Evolutionary conservation across 2,888 invertebrate genomes (phyloP).

Genomic region (Schizotus pectinicornis): DNA sequence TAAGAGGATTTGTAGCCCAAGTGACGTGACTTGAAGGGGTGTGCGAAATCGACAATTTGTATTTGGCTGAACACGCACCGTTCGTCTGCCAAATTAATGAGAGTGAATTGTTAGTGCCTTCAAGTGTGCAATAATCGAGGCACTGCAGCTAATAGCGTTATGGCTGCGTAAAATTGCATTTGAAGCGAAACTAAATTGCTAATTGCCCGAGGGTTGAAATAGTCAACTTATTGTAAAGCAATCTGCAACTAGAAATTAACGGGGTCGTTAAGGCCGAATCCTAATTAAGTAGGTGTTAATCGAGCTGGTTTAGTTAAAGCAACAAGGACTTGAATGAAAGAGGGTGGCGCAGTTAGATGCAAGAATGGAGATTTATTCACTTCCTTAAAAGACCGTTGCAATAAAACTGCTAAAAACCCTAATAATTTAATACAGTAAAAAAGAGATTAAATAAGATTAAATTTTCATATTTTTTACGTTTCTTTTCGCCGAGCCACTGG

Average conservation of each 20-base stretch:
- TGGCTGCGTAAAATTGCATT: background rate
- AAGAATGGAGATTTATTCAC: constrained; percentile 11
- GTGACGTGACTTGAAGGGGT: too few species aligned
- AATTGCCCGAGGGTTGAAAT: too few species aligned
- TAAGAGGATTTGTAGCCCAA: too few species aligned
- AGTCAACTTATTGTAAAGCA: background rate
- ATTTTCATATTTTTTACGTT: constrained; percentile 37
- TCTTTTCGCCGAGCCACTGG: constrained; percentile 9
- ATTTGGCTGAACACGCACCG: too few species aligned
- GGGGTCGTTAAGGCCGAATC: background rate
- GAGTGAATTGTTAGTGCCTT: too few species aligned
- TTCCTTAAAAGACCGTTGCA: background rate
- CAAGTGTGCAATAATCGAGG: too few species aligned
- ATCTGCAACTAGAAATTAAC: constrained; percentile 1
- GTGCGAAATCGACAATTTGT: too few species aligned
- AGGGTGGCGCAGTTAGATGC: background rate
- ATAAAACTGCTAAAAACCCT: constrained; percentile 11
- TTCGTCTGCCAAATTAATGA: too few species aligned
- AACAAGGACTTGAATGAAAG: constrained; percentile 3
- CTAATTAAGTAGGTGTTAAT: constrained; percentile 20
- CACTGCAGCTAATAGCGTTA: too few species aligned
- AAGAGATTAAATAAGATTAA: constrained; percentile 41
- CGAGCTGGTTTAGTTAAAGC: background rate
- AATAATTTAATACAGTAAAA: constrained; percentile 30
- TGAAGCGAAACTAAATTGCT: background rate